Evolutionary conservation across 2,888 invertebrate genomes (phyloP).

Genomic region (Phaedon cochleariae): DNA sequence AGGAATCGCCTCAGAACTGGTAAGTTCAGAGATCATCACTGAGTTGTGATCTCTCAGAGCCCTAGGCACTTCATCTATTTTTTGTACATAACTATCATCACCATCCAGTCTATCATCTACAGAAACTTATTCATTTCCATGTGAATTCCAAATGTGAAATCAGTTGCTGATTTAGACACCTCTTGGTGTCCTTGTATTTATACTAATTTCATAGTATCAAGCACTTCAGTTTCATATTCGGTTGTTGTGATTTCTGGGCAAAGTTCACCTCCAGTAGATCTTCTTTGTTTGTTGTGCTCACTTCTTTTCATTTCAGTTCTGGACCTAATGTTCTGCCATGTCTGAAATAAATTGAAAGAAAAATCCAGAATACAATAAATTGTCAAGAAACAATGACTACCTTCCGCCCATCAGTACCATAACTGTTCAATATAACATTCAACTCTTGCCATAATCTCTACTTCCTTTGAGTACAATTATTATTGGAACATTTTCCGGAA

Average conservation of each 20-base stretch:
- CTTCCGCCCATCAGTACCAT: constrained; percentile 3
- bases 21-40: no score
- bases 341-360: neutral
- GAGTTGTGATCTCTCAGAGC: neutral
- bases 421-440: neutral
- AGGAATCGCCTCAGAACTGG: no score
- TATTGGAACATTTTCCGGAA: neutral
- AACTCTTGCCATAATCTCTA: neutral
- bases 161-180: neutral
- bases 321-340: neutral
- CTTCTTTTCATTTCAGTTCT: constrained; percentile 1
- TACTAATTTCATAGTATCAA: neutral
- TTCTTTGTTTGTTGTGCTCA: neutral
- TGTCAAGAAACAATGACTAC: neutral
- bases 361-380: neutral
- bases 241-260: neutral
- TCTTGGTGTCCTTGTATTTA: neutral
- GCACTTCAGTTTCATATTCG: neutral
- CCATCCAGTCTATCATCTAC: neutral
- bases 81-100: neutral
- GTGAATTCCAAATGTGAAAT: neutral
- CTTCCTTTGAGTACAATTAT: no score
- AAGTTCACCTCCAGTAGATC: neutral
- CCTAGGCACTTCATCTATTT: neutral
- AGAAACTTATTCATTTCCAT: neutral